Evolutionary conservation across 2,888 invertebrate species (phyloP), one percentile per base, ranked within the genome.

Genomic region (Acrobasis repandana): DNA sequence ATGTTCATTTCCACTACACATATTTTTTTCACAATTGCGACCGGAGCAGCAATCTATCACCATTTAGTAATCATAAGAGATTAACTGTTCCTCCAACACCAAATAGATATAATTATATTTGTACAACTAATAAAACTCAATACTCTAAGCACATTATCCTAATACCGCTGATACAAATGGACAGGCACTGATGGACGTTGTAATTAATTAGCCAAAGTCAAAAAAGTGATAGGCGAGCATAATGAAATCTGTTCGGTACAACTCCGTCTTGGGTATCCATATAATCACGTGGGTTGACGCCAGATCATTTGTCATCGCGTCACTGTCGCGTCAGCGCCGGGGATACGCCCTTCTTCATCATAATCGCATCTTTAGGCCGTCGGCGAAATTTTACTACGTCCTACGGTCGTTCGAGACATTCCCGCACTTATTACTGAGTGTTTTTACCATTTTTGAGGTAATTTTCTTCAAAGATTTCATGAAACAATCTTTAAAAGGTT

Each of bases 271-370:
- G 34, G 57, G 28, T 62, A 61, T 58, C 51, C 50, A 63, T 63
- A 77, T 78, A 77, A 83, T 77, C 73, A 71, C 68, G 66, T 64
- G 65, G 70, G 74, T 70, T 69, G 83, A 77, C 75, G 70, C 61
- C 61, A 65, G 77, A 74, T 84, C 86, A 86, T 90, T 88, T 87
- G 87, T 90, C 89, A 86, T 82, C 79, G 71, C 76, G 85, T 85
- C 89, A 85, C 77, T 84, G 83, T 76, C 73, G 65, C 74, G 86
- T 87, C 88, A 82, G 79, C 85, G 81, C 76, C 74, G 71, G 68
- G 80, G 79, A 77, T 81, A 84, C 88, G 85, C 88, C 88, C 86
- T 81, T 79, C 79, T 76, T 79, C 73, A 75, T 76, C 72, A 74
- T 83, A 84, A 87, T 81, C 80, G 50, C 50, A 52, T 52, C 51